A percentile compares a stretch with the other conserved stretches of the same genome.
Evolutionary conservation across 1,140 invertebrate species (phyloP).

Genomic region (fruit fly (Drosophila melanogaster)): Release_6_plus_ISO1_MT NT_033777.3:18727001-18727500

Average conservation of each 20-base stretch:
- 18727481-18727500: constrained; percentile 31
- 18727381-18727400: constrained; percentile 31
- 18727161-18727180: no score
- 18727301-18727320: background rate
- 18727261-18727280: background rate
- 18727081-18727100: no score
- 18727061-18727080: no score
- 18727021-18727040: no score
- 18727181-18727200: no score
- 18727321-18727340: background rate
- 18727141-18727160: no score
- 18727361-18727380: constrained; percentile 13
- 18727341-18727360: constrained; percentile 4
- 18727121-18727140: no score
- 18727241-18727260: background rate
- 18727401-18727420: constrained; percentile 33
- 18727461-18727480: constrained; percentile 48
- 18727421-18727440: constrained; percentile 42
- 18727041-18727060: no score
- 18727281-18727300: background rate
- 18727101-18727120: no score
- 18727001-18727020: no score
- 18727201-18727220: no score
- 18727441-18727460: constrained; percentile 56
- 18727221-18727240: no score